Conservation (phyloP, 1,140 invertebrate genomes). For the Druon quercuslanigerum region DNA sequence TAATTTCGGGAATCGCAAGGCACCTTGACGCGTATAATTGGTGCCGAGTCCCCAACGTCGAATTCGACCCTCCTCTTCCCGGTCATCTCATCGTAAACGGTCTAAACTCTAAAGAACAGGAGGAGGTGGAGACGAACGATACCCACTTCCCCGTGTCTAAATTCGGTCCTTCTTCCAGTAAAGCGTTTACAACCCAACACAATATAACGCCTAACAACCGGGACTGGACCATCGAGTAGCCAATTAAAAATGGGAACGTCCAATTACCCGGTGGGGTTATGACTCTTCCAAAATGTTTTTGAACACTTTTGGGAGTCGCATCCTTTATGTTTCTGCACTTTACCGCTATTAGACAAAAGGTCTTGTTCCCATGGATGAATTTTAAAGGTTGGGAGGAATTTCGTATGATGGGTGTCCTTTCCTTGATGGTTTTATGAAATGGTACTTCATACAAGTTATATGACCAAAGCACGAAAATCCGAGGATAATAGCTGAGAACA, state of each 20-base stretch:
- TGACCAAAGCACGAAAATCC: too few species aligned
- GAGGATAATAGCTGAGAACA: too few species aligned
- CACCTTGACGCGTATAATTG: constrained; percentile 66
- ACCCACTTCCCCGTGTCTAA: constrained; percentile 52
- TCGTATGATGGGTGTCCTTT: background rate
- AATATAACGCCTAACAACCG: constrained; percentile 72
- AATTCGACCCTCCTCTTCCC: constrained; percentile 49
- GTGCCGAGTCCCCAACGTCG: constrained; percentile 46
- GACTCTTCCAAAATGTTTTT: constrained; percentile 60
- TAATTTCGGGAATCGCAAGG: constrained; percentile 61
- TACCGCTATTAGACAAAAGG: constrained; percentile 41
- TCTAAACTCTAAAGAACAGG: constrained; percentile 48
- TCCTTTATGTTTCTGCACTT: constrained; percentile 54
- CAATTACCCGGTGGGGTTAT: constrained; percentile 70
- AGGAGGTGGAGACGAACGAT: constrained; percentile 48
- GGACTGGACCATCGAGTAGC: constrained; percentile 60
- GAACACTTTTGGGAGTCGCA: constrained; percentile 53
- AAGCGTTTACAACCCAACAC: constrained; percentile 65
- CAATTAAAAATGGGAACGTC: constrained; percentile 74
- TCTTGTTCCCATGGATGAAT: constrained; percentile 48
- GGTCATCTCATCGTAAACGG: constrained; percentile 64
- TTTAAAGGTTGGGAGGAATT: constrained; percentile 25
- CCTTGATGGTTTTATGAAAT: background rate
- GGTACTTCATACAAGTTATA: too few species aligned
- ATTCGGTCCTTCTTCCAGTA: constrained; percentile 63